Percentiles rank a stretch among this genome's conserved stretches.
These are phyloP conservation scores for Irena cyanogastra DNA, from an alignment of 2,113 vertebrate species.

Conservation along the genomic window DNA sequence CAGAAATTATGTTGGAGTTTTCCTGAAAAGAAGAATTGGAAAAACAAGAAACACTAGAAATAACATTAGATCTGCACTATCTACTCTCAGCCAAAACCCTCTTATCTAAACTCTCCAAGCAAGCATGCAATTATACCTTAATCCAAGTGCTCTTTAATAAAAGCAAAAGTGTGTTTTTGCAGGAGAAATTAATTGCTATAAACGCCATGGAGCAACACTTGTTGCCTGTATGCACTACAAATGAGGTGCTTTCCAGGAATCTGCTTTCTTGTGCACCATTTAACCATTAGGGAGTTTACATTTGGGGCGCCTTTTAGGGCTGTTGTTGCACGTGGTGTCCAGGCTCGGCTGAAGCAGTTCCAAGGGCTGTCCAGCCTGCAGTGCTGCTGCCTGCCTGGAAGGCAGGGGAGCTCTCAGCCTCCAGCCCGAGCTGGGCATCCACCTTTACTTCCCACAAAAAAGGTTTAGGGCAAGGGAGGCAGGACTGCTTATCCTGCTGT, in stretches of 20 bases:
- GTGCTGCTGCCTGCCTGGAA: not conserved
- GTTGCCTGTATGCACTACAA: not conserved
- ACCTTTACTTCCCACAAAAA: not conserved
- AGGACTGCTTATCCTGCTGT: not conserved
- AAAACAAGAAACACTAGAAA: not conserved
- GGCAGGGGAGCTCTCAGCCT: not conserved
- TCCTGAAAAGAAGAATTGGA: not conserved
- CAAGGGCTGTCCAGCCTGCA: not conserved
- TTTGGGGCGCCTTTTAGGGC: not conserved
- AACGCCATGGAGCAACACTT: not conserved
- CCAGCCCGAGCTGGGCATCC: not conserved
- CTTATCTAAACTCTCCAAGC: not conserved
- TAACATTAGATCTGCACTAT: not conserved
- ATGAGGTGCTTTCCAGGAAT: not conserved
- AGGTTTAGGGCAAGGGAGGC: not conserved
- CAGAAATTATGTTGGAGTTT: not conserved
- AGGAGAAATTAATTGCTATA: not conserved
- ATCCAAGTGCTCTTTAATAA: not conserved
- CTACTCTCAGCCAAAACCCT: not conserved
- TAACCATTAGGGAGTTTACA: not conserved
- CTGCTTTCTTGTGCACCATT: not conserved
- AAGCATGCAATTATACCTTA: not conserved
- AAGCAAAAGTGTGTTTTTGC: not conserved
- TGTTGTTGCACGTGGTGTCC: fast-evolving
- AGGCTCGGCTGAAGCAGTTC: not conserved